Evolutionary conservation across 1,140 invertebrate species (phyloP), one percentile per base, ranked within the genome.

Genomic region (Drosophila parvula): DNA sequence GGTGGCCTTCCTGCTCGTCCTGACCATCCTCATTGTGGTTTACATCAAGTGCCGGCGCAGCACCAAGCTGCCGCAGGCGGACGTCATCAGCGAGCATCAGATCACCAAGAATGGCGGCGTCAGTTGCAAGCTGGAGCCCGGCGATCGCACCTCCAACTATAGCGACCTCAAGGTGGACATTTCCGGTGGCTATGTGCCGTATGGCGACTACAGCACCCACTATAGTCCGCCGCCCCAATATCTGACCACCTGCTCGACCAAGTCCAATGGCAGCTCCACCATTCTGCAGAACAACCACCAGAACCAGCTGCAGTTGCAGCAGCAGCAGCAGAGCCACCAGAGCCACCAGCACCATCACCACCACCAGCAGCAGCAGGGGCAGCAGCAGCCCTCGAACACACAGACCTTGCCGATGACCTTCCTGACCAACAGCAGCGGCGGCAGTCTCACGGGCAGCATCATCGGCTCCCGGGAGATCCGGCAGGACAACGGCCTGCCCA

Each of bases 141-240:
- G 96, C 59, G 97, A 98, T 92, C 94, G 96, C 65, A 97, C 96
- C 89, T 98, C 97, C 59, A 97, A 97, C 91, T 97, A 98, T 90
- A 98, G 97, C 69, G 97, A 98, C 93, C 93, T 98, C 86, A 98
- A 98, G 93, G 94, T 97, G 61, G 97, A 98, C 93, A 94, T 98
- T 55, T 93, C 97, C 69, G 97, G 97, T 27, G 96, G 97, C 22
- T 98, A 98, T 92, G 96, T 97, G 50, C 96, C 96, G 9, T 98
- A 98, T 92, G 96, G 96, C 30, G 97, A 98, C 90, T 98, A 97
- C 91, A 93, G 94, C 43, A 92, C 91, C 10, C 93, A 96, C 65
- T 97, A 97, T 93, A 97, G 96, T 81, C 96, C 96, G 6, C 96
- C 96, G 22, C 94, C 94, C 0, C 91, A 92, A 50, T 92, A 92